Percentiles rank a stretch among this genome's conserved stretches.
Conservation (phyloP, 2,797 vertebrate genomes). For the Scolopax bukidnonensis region DNA sequence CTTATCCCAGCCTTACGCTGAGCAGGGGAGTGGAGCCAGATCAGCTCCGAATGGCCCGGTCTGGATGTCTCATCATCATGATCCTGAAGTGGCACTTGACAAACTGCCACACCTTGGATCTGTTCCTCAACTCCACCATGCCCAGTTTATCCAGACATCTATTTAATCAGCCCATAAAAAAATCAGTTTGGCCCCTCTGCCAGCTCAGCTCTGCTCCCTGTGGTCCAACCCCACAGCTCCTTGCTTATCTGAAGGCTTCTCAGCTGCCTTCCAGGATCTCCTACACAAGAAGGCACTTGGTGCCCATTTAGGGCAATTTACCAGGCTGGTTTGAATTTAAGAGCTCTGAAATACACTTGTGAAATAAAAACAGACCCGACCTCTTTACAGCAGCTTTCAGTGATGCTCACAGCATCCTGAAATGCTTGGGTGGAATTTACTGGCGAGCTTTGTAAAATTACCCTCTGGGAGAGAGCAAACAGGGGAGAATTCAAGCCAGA, state of each 20-base stretch:
- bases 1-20: background rate
- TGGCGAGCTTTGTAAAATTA: background rate
- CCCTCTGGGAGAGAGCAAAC: background rate
- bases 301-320: background rate
- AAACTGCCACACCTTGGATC: background rate
- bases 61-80: background rate
- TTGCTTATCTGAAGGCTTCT: background rate
- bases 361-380: background rate
- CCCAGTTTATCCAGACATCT: background rate
- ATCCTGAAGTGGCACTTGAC: background rate
- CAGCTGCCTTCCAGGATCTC: background rate
- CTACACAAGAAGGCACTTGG: background rate
- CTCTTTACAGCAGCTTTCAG: background rate
- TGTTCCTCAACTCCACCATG: background rate
- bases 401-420: background rate
- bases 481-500: background rate
- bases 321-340: background rate
- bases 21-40: background rate
- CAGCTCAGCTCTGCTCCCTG: background rate
- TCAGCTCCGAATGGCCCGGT: background rate
- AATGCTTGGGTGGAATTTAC: background rate
- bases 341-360: background rate
- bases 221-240: background rate
- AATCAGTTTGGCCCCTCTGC: background rate
- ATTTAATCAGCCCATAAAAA: background rate